Conservation (phyloP, 2,113 vertebrate genomes). For the Sinocyclocheilus maitianheensis region DNA sequence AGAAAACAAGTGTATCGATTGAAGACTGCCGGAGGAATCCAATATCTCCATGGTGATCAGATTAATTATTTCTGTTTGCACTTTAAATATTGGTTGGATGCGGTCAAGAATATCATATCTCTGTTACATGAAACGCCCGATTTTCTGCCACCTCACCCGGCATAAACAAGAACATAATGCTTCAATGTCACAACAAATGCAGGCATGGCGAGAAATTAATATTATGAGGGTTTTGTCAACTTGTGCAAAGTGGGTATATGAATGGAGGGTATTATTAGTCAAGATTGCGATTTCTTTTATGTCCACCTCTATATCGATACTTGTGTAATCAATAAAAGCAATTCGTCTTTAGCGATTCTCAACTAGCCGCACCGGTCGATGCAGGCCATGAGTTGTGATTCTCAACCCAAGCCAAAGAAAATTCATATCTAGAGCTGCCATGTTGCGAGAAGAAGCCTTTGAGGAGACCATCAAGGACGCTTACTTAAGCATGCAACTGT, state of each 20-base stretch:
- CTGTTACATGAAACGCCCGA: slow-evolving; percentile 49
- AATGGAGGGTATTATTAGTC: slow-evolving; percentile 54
- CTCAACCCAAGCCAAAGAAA: background rate
- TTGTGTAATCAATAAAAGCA: slow-evolving; percentile 64
- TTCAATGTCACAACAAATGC: slow-evolving; percentile 64
- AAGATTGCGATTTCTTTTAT: slow-evolving; percentile 62
- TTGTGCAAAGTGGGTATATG: slow-evolving; percentile 44
- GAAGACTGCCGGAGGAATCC: slow-evolving; percentile 67
- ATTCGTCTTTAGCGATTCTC: slow-evolving; percentile 55
- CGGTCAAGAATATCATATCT: slow-evolving; percentile 61
- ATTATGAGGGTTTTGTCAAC: slow-evolving; percentile 51
- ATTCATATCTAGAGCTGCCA: background rate
- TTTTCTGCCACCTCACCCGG: slow-evolving; percentile 51
- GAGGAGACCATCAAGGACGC: background rate
- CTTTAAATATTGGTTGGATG: slow-evolving; percentile 62
- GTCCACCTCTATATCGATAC: slow-evolving; percentile 56
- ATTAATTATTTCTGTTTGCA: slow-evolving; percentile 70
- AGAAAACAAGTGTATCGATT: slow-evolving; percentile 72
- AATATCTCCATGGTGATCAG: slow-evolving; percentile 68
- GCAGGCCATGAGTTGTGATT: background rate
- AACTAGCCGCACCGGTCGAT: slow-evolving; percentile 9
- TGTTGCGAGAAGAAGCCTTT: background rate
- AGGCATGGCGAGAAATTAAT: slow-evolving; percentile 52
- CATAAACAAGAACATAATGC: slow-evolving; percentile 65
- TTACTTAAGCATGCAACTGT: background rate